Conservation (phyloP, 2,888 invertebrate species). For the Brachynemurus nebulosus region DNA sequence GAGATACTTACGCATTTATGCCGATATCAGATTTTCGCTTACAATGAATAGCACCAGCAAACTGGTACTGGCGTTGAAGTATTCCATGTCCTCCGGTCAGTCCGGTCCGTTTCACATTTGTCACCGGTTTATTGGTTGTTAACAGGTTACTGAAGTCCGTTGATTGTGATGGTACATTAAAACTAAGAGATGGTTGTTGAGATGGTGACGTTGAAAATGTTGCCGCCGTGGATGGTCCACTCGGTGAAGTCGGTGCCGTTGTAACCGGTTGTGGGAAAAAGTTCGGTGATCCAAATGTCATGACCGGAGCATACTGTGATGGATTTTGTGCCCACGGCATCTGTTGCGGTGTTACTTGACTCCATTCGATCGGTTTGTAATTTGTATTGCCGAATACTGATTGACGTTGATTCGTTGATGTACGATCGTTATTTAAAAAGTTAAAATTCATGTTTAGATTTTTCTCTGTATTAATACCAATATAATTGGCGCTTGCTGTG, state of each 20-base stretch:
- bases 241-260: background rate
- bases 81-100: no score
- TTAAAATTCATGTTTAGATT: constrained; percentile 2
- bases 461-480: background rate
- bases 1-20: constrained; percentile 4
- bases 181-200: no score
- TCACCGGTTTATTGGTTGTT: no score
- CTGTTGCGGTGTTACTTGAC: constrained; percentile 6
- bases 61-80: background rate
- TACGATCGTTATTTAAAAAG: background rate
- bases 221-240: background rate
- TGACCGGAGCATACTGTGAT: background rate
- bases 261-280: background rate
- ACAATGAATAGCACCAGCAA: constrained; percentile 7
- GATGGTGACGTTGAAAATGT: background rate
- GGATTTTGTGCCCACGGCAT: constrained; percentile 7
- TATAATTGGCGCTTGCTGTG: background rate
- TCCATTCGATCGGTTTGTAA: constrained; percentile 7
- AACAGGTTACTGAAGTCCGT: no score
- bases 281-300: constrained; percentile 6
- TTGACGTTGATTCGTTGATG: constrained; percentile 1
- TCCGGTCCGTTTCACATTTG: no score
- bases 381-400: constrained; percentile 2
- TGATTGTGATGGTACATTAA: no score
- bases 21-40: constrained; percentile 8